A percentile compares a stretch with the other conserved stretches of the same genome.
Conservation (phyloP, 2,113 vertebrate genomes). For the Ictalurus punctatus region DNA sequence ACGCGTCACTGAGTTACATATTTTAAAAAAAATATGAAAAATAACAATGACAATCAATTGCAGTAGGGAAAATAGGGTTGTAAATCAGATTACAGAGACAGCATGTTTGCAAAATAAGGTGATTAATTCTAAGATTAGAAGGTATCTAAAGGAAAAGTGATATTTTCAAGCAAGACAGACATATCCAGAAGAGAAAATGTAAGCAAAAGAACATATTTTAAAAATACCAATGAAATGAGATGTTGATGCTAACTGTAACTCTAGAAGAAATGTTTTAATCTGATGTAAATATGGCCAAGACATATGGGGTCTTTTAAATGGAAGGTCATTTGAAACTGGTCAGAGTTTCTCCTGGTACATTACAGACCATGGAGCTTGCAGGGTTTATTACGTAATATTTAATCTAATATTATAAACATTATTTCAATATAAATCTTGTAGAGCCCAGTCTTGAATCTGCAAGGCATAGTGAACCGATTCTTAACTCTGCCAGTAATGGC, state of each 20-base stretch:
- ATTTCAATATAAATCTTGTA: not conserved
- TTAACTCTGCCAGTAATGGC: not conserved
- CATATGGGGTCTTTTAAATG: not conserved
- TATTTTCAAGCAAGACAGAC: not conserved
- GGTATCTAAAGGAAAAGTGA: not conserved
- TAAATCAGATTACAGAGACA: slow-evolving; percentile 28
- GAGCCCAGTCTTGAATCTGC: not conserved
- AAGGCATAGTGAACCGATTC: not conserved
- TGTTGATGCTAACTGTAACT: slow-evolving; percentile 12
- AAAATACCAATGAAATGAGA: slow-evolving; percentile 24
- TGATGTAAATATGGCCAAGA: not conserved
- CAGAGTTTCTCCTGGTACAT: not conserved
- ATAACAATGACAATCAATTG: not conserved
- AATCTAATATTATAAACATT: not conserved
- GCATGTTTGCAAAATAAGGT: slow-evolving; percentile 25
- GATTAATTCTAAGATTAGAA: slow-evolving; percentile 30
- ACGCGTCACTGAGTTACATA: not conserved
- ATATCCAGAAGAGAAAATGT: slow-evolving; percentile 4
- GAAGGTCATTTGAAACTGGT: not conserved
- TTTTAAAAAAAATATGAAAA: slow-evolving; percentile 6
- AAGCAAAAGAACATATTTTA: slow-evolving; percentile 4
- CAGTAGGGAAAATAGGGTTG: slow-evolving; percentile 24
- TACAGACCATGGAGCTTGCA: not conserved
- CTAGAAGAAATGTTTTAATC: slow-evolving; percentile 22
- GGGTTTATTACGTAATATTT: not conserved